Percentiles rank a stretch among this genome's conserved stretches.
phyloP scores from a whole-genome alignment of 2,797 vertebrate genomes.

The Rousettus madagascariensis region DNA sequence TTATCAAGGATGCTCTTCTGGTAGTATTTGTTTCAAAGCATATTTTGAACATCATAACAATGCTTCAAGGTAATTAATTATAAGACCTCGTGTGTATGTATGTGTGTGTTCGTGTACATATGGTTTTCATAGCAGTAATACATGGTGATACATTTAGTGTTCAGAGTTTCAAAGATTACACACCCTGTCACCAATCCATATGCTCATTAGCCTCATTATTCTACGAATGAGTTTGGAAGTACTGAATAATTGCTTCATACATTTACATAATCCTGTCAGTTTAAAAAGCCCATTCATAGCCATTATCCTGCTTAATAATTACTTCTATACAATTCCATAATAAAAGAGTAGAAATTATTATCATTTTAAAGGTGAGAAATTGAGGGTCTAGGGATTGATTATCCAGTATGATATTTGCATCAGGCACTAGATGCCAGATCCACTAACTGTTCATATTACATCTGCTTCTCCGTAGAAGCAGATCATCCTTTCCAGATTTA shows the following conservation, averaged over 20 bases:
- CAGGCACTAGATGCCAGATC: not conserved
- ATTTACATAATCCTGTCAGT: not conserved
- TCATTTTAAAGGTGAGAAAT: not conserved
- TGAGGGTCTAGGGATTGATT: not conserved
- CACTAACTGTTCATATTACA: not conserved
- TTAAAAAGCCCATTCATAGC: conserved; percentile 11
- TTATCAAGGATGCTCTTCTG: not conserved
- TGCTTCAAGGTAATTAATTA: not conserved
- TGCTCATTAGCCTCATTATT: not conserved
- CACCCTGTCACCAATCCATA: not conserved
- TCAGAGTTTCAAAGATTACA: not conserved
- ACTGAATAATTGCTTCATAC: not conserved
- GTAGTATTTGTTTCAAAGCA: not conserved
- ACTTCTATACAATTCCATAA: not conserved
- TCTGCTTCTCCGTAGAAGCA: not conserved
- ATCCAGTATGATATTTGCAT: not conserved
- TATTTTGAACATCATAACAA: not conserved
- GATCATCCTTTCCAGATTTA: not conserved
- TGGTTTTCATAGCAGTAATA: not conserved
- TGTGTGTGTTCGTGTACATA: too few species aligned
- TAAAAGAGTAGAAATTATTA: not conserved
- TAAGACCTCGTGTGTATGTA: not conserved
- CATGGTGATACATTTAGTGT: not conserved
- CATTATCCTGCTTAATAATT: not conserved
- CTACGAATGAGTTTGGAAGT: not conserved